Percentiles rank a stretch among this genome's conserved stretches.
phyloP scores from a whole-genome alignment of 1,140 invertebrate species.

The Centruroides sculpturatus region DNA sequence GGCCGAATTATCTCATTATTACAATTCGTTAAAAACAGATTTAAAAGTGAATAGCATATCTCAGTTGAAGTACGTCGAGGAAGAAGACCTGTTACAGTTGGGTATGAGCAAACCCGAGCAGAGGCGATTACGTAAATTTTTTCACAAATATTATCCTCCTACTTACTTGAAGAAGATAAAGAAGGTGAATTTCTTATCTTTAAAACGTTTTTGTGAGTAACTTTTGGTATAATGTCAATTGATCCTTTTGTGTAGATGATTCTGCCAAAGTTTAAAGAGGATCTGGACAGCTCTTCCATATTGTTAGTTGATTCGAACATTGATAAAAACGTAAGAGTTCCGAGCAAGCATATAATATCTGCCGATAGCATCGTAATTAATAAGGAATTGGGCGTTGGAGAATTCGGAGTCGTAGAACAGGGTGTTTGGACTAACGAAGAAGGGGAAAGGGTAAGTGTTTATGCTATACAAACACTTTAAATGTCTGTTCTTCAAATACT shows the following conservation, averaged over 20 bases:
- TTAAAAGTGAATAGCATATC: constrained; percentile 50
- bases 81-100: constrained; percentile 76
- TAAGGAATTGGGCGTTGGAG: constrained; percentile 86
- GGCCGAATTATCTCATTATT: constrained; percentile 80
- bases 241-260: constrained; percentile 24
- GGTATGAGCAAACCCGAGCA: constrained; percentile 93
- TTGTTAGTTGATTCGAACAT: constrained; percentile 28
- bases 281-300: constrained; percentile 24
- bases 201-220: too few species aligned
- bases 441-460: constrained; percentile 57
- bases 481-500: too few species aligned
- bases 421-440: constrained; percentile 91
- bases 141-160: constrained; percentile 74
- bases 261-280: constrained; percentile 27
- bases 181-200: constrained; percentile 30
- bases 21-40: constrained; percentile 48
- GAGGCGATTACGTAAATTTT: constrained; percentile 79
- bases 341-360: constrained; percentile 89
- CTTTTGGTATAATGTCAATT: too few species aligned
- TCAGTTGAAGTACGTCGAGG: constrained; percentile 91
- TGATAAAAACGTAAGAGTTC: constrained; percentile 38
- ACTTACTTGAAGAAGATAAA: constrained; percentile 85
- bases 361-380: constrained; percentile 83
- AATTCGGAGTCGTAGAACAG: constrained; percentile 95
- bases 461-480: too few species aligned